Conservation (phyloP, 53 echinoderm and acorn worm species). For the Crossaster papposus region DNA sequence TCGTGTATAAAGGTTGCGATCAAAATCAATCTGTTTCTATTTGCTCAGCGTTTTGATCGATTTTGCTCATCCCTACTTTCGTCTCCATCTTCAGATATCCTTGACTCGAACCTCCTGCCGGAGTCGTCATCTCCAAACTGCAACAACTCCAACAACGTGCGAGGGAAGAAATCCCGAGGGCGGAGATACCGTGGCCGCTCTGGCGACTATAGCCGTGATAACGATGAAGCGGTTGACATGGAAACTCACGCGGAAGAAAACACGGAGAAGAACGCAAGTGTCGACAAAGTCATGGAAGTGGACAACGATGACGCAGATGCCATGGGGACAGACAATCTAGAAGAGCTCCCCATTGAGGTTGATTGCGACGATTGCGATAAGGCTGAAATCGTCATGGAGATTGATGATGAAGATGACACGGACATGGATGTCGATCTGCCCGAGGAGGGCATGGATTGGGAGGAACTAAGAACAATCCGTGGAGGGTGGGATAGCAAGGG, state of each 20-base stretch:
- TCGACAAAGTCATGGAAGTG: neutral
- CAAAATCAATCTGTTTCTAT: too few relatives aligned
- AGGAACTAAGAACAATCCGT: constrained; percentile 1
- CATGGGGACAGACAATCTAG: neutral
- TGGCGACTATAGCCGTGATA: neutral
- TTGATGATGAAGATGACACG: constrained; percentile 3
- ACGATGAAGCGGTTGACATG: neutral
- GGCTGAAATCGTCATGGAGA: neutral
- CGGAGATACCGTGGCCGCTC: neutral
- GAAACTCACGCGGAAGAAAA: constrained; percentile 19
- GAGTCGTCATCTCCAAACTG: neutral
- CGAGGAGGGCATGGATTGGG: constrained; percentile 15
- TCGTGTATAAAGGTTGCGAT: too few relatives aligned
- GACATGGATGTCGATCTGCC: constrained; percentile 30
- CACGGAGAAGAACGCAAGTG: constrained; percentile 6
- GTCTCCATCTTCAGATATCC: neutral
- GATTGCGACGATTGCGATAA: neutral
- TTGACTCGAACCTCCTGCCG: too few relatives aligned
- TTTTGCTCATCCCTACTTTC: neutral
- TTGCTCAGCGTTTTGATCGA: too few relatives aligned
- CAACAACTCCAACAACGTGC: constrained; percentile 22
- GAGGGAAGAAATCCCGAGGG: neutral
- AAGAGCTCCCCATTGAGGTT: constrained; percentile 3
- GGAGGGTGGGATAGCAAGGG: constrained; percentile 22
- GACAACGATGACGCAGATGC: neutral